Evolutionary conservation across 1,140 invertebrate genomes (phyloP).

Genomic region (Episyrphus balteatus): DNA sequence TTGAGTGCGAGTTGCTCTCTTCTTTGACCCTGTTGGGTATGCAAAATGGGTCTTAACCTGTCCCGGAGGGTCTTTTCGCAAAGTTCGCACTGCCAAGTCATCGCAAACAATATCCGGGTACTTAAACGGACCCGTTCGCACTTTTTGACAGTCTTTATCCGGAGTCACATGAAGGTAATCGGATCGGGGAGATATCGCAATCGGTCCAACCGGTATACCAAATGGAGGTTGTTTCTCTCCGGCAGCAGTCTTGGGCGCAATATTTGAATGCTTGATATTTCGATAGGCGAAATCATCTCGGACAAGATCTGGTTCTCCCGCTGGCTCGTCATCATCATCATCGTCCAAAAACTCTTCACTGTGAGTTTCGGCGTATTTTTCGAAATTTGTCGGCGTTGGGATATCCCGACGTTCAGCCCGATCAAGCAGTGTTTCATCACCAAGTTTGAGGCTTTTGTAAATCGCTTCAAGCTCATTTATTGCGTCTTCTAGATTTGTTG

Average conservation of each 20-base stretch:
- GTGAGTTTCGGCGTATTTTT: constrained; percentile 28
- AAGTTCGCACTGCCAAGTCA: constrained; percentile 71
- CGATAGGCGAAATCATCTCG: constrained; percentile 74
- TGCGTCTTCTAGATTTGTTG: constrained; percentile 73
- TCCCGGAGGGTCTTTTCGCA: constrained; percentile 60
- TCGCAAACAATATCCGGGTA: constrained; percentile 66
- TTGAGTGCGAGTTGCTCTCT: constrained; percentile 65
- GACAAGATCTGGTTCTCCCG: constrained; percentile 66
- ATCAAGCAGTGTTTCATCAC: constrained; percentile 70
- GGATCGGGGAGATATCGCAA: constrained; percentile 54
- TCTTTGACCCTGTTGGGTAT: constrained; percentile 39
- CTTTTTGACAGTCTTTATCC: constrained; percentile 19
- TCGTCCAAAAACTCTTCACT: constrained; percentile 33
- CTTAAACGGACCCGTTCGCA: too few relatives aligned
- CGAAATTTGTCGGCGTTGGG: constrained; percentile 32
- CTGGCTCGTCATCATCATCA: constrained; percentile 38
- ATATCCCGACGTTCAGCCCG: constrained; percentile 63
- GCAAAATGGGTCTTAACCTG: constrained; percentile 15
- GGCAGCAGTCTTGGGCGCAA: constrained; percentile 48
- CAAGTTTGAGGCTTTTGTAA: constrained; percentile 69
- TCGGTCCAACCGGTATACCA: constrained; percentile 74
- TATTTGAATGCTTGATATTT: constrained; percentile 64
- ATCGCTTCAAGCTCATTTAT: constrained; percentile 79
- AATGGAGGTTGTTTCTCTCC: constrained; percentile 75
- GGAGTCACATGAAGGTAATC: constrained; percentile 74